Conservation (phyloP, 2,113 vertebrate species). For the Pseudorasbora parva region DNA sequence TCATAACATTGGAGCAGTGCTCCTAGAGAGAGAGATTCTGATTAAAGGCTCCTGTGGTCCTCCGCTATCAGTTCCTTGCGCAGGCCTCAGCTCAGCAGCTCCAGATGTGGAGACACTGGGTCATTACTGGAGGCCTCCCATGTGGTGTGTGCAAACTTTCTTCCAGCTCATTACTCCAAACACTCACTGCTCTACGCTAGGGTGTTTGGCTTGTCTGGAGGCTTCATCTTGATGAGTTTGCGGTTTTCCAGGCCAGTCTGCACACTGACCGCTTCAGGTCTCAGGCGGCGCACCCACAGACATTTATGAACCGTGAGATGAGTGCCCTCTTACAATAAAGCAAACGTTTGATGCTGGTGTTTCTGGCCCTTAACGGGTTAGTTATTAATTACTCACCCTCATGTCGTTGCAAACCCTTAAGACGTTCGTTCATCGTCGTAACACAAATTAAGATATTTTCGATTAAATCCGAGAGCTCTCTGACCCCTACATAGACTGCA, state of each 20-base stretch:
- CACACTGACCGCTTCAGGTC: constrained; percentile 20
- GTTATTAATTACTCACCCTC: no score
- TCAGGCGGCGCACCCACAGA: neutral
- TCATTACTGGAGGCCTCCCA: constrained; percentile 34
- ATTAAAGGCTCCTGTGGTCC: constrained; percentile 61
- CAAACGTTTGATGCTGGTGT: neutral
- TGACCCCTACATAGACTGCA: no score
- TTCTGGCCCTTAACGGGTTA: neutral
- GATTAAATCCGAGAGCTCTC: no score
- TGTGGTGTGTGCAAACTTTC: constrained; percentile 13
- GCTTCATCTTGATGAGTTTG: constrained; percentile 12
- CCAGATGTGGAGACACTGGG: constrained; percentile 44
- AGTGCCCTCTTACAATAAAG: neutral
- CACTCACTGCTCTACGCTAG: neutral
- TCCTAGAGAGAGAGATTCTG: constrained; percentile 51
- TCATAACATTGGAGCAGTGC: neutral
- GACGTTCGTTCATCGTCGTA: no score
- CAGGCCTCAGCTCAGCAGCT: constrained; percentile 57
- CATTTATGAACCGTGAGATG: neutral
- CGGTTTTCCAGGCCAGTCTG: constrained; percentile 10
- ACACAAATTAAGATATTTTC: no score
- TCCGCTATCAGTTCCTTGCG: constrained; percentile 19
- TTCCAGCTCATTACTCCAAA: constrained; percentile 39
- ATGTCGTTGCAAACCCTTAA: no score
- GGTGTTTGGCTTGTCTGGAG: constrained; percentile 3